Evolutionary conservation across 2,888 invertebrate genomes (phyloP), one percentile per base, ranked within the genome.

Genomic region (Ectobius pallidus): DNA sequence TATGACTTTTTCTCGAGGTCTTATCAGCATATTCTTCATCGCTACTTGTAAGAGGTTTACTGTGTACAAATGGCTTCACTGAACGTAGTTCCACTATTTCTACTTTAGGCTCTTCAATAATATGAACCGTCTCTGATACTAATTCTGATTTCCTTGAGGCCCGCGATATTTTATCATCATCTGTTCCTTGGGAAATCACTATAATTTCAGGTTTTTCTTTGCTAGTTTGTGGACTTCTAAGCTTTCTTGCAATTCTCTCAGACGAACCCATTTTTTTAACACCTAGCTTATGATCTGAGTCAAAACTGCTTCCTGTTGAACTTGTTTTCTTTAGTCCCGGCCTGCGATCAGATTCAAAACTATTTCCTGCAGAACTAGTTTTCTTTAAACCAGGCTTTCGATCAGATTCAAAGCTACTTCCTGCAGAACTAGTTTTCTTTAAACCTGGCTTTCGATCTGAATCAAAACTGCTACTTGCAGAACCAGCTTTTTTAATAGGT

Each of bases 11-110:
- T n/a, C 65, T 65, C 18, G 42, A n/a, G 16, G 65, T n/a, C 34
- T 44, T 42, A 16, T 65, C 65, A 22, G 39, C 42, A 42, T 20
- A 44, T n/a, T 65, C 65, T 39, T 65, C 65, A 65, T 65, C 65
- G 18, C 42, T 65, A 25, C 65, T 65, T 25, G 65, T 44, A 44
- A 65, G 14, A 44, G 44, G 14, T 65, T 14, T 44, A 14, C 20
- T 2, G 1, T 7, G 11, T 44, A 42, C 22, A 25, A 22, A 39
- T 42, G 22, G 27, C 25, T 2, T 27, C 2, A 2, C 27, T 27
- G 1, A 9, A 14, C 25, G 22, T 27, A 7, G 6, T 55, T 55
- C 55, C 27, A 55, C 6, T 27, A 27, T 27, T 27, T 55, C 27
- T 7, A 11, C 4, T 22, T n/a, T 55, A 27, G 55, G 11, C 27